Base-by-base conservation (phyloP, 2,888 invertebrate genomes). In the Apoda limacodes region DNA sequence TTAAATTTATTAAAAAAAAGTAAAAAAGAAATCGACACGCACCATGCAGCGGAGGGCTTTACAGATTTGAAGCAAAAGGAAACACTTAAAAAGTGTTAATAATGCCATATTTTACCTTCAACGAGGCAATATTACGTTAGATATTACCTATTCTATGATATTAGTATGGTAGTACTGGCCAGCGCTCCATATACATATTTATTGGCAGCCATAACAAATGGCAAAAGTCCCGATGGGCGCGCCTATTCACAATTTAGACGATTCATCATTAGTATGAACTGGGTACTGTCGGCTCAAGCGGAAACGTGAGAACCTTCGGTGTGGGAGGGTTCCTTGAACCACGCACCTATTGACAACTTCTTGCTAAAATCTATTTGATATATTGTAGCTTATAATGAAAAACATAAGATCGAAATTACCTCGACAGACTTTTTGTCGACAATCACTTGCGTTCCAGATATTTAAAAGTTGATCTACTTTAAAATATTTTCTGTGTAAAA, bases 261-360 rank as follows among this genome's bases (percentile, higher is more conserved):
- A 66, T 67, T 62, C 58, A 69, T 67, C 64, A 64, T 59, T 56
- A 55, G 49, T 60, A n/a, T n/a, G n/a, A n/a, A n/a, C n/a, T n/a
- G n/a, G n/a, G n/a, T n/a, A n/a, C n/a, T n/a, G n/a, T 46, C 39
- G 34, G 49, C 56, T 68, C 69, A 71, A 70, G 63, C 57, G 50
- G 54, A 53, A 55, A 53, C 48, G 40, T 50, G 52, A 49, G 42
- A 43, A 40, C 30, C 35, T 31, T 43, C 44, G 32, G 51, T 62
- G 67, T 69, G 64, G 64, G 64, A 57, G 54, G 52, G 67, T 64
- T 66, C 61, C 46, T 60, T 63, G 65, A 68, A 68, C 66, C 49
- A 39, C 25, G 22, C 30, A 10, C 20, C 17, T 7, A 17, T 17
- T 17, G 17, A 17, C 17, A 17, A 17, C 17, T 17, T 17, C 5